Percentiles rank a stretch among this genome's conserved stretches.
Conservation (phyloP, 2,797 vertebrate genomes). For the Sciurus vulgaris region DNA sequence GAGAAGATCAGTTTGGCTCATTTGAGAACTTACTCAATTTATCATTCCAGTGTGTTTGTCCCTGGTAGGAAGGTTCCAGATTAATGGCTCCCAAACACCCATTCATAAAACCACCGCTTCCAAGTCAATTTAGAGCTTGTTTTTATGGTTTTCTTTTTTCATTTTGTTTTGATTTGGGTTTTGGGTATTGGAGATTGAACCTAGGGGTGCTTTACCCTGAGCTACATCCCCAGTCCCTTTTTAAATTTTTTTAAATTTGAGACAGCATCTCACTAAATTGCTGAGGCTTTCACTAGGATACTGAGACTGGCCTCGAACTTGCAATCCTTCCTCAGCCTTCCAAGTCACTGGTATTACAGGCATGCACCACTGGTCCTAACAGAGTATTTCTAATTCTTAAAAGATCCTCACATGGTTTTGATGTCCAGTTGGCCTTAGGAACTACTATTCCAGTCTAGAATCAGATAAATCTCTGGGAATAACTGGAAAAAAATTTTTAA, state of each 20-base stretch:
- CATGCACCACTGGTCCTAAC: too few species aligned
- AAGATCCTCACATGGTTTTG: not conserved
- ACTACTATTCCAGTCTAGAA: not conserved
- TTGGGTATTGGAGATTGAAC: too few species aligned
- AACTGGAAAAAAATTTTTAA: not conserved
- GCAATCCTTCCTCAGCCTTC: too few species aligned
- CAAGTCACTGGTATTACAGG: too few species aligned
- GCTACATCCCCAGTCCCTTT: too few species aligned
- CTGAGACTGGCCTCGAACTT: too few species aligned
- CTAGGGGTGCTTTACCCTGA: too few species aligned
- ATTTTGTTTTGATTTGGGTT: too few species aligned
- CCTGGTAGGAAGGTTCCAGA: not conserved
- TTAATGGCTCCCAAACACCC: not conserved
- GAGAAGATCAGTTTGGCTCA: not conserved
- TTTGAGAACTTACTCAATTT: not conserved
- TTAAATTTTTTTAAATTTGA: too few species aligned
- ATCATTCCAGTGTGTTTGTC: not conserved
- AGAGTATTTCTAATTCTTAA: not conserved
- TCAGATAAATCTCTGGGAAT: not conserved
- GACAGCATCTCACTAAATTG: too few species aligned
- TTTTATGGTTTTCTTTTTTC: not conserved
- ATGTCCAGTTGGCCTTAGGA: not conserved
- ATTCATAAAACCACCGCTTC: not conserved
- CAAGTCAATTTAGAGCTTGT: not conserved
- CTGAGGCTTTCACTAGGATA: too few species aligned